Evolutionary conservation across 2,888 invertebrate genomes (phyloP).

Genomic region (Drosophila formosana): DNA sequence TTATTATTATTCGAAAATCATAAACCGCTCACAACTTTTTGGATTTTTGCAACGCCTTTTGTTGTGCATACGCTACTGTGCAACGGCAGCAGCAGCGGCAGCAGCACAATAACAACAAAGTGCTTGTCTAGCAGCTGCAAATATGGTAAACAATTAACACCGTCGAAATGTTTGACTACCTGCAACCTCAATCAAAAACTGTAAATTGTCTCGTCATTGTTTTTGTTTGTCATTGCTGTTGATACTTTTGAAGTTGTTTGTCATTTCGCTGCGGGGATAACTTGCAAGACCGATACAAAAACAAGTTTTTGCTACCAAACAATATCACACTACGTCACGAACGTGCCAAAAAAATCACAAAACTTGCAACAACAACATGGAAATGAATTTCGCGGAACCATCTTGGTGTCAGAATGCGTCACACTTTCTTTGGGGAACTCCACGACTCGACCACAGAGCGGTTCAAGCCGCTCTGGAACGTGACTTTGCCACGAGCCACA

Average conservation of each 20-base stretch:
- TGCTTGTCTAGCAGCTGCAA: conserved; percentile 16
- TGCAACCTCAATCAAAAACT: conserved; percentile 36
- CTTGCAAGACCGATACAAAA: conserved; percentile 12
- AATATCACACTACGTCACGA: conserved; percentile 33
- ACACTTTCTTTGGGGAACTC: conserved; percentile 63
- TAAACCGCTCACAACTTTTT: too few species aligned
- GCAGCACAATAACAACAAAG: conserved; percentile 36
- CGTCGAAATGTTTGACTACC: conserved; percentile 55
- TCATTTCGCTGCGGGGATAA: conserved; percentile 49
- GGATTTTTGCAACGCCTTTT: too few species aligned
- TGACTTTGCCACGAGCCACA: conserved; percentile 46
- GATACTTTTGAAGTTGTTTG: conserved; percentile 9
- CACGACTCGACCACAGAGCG: conserved; percentile 1
- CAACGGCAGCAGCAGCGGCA: background rate
- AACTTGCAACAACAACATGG: background rate
- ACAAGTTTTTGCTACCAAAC: conserved; percentile 11
- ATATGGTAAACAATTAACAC: conserved; percentile 58
- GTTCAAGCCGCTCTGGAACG: conserved; percentile 37
- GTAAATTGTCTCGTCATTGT: conserved; percentile 48
- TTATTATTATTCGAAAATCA: too few species aligned
- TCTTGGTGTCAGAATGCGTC: conserved; percentile 46
- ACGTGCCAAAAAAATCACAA: conserved; percentile 34
- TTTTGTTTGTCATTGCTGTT: conserved; percentile 18
- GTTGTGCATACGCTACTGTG: too few species aligned
- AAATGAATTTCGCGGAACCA: conserved; percentile 19